Conservation (phyloP, 1,140 invertebrate genomes). For the Calosoma granatense region DNA sequence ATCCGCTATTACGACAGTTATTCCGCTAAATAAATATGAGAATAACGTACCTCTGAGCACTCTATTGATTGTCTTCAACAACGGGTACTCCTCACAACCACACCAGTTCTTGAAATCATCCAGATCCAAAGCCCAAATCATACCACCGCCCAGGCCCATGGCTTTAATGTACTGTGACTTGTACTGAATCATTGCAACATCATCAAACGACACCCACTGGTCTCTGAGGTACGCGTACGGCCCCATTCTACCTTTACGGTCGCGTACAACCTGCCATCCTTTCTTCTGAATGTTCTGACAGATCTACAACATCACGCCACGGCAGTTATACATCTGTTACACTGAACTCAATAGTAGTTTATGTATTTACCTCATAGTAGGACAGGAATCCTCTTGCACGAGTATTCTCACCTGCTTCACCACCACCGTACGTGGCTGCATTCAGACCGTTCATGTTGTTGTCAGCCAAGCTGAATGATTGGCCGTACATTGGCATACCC, state of each 20-base stretch:
- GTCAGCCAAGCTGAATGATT: constrained; percentile 63
- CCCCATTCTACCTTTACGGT: constrained; percentile 57
- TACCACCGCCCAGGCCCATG: constrained; percentile 67
- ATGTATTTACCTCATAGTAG: constrained; percentile 64
- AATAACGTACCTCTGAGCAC: constrained; percentile 51
- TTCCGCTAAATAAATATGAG: not conserved
- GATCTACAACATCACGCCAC: constrained; percentile 39
- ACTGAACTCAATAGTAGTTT: not conserved
- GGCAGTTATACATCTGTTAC: not conserved
- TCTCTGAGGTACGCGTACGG: constrained; percentile 62
- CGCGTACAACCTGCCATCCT: constrained; percentile 58
- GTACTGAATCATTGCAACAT: constrained; percentile 57
- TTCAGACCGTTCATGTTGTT: constrained; percentile 50
- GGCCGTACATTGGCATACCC: constrained; percentile 77
- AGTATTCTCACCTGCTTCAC: constrained; percentile 68
- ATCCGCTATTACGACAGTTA: too few species aligned
- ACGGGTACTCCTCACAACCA: constrained; percentile 66
- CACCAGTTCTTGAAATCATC: constrained; percentile 65
- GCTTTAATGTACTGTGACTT: constrained; percentile 66
- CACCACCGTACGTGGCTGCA: constrained; percentile 59
- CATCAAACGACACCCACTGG: constrained; percentile 81
- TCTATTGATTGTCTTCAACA: constrained; percentile 67
- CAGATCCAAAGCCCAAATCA: constrained; percentile 78
- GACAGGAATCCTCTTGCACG: constrained; percentile 69
- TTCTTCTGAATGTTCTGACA: constrained; percentile 52